Base-by-base conservation (phyloP, 2,113 vertebrate genomes). In the Poeciliopsis prolifica region DNA sequence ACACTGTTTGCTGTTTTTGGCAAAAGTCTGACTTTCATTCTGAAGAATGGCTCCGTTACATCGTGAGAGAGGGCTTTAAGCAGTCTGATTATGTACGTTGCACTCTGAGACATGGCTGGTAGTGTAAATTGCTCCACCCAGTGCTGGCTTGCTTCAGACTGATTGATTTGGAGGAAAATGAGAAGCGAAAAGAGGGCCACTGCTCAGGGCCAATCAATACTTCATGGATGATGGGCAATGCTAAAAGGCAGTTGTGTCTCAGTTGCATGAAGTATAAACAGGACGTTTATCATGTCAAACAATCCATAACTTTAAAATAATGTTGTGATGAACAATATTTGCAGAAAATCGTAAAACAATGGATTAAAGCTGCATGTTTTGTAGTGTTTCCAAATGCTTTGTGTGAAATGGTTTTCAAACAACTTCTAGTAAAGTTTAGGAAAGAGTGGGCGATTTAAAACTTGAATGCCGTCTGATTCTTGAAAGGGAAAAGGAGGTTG, bases 1-100 rank as follows among this genome's bases (percentile, higher is more conserved):
- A 69, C 80, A 86, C 68, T 24, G 65, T 80, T 82, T 90, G 84
- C 71, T 87, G 31, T 79, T 86, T 85, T 85, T 91, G 89, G 87
- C 90, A 54, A 12, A 14, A 7, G 28, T 60, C 79, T 66, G 17
- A 65, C 74, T 72, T 83, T 87, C 75, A 70, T 83, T 81, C 74
- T 28, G 72, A 79, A 68, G 65, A 78, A 77, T 75, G 72, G 65
- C 71, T 81, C 78, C 72, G 60, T 83, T 83, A 69, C 72, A 76
- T 61, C 61, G 29, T 5, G 65, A 86, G 66, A 78, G 76, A 78
- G 77, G 51, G 10, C 72, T 80, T 81, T 72, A 74, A 87, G 75
- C 81, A 70, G 80, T 83, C 72, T 82, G 77, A 91, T 88, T 84
- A 76, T 81, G 74, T 78, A 72, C 62, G 79, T 74, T 70, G 78